These are phyloP conservation scores for Nycticebus coucang DNA, from an alignment of 2,113 vertebrate species.

Conservation along the genomic window DNA sequence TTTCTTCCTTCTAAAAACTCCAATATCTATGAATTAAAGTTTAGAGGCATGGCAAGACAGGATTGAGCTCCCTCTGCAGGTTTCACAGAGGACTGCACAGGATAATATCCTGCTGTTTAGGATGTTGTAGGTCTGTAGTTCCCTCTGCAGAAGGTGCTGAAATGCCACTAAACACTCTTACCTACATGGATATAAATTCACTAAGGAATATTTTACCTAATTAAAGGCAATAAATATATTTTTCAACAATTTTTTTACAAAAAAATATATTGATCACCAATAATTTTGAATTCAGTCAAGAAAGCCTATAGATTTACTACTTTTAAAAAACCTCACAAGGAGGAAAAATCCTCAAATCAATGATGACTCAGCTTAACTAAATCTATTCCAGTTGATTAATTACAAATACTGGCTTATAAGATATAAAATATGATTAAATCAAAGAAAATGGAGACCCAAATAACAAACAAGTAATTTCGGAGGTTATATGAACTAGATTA, in stretches of 20 bases:
- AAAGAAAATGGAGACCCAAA: slow-evolving; percentile 51
- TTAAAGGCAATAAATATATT: slow-evolving; percentile 18
- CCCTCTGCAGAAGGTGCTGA: neutral
- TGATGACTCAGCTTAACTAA: neutral
- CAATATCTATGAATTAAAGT: neutral
- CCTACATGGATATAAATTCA: neutral
- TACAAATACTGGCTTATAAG: slow-evolving; percentile 20
- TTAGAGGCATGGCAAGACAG: neutral
- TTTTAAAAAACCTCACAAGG: neutral
- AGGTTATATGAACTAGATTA: neutral
- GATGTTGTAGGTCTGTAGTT: neutral
- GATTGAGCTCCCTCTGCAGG: neutral
- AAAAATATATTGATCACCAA: neutral
- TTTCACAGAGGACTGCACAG: neutral
- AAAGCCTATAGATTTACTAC: slow-evolving; percentile 19
- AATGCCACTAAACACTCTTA: neutral
- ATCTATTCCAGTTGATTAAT: slow-evolving; percentile 6
- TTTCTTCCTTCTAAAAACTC: slow-evolving; percentile 19
- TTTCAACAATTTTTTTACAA: neutral
- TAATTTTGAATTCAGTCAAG: neutral
- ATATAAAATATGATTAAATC: slow-evolving; percentile 35
- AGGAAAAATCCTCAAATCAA: slow-evolving; percentile 37
- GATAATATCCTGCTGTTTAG: neutral
- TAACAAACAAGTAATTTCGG: slow-evolving; percentile 18
- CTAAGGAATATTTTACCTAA: neutral